Conservation (phyloP, 2,797 vertebrate genomes). For the Prunella strophiata region DNA sequence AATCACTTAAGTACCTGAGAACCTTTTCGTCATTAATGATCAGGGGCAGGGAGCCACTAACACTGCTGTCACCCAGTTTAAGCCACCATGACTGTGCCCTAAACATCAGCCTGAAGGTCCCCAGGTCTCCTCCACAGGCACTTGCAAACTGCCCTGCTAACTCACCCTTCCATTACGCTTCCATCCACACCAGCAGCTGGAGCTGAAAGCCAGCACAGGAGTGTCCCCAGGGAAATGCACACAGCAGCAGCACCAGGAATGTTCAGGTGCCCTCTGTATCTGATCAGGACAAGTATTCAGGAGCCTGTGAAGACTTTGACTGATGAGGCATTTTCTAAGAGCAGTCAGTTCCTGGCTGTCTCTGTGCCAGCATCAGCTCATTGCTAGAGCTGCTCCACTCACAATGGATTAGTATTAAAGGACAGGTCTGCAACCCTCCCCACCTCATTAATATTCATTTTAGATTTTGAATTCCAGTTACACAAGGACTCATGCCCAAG, state of each 20-base stretch:
- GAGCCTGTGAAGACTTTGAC: background rate
- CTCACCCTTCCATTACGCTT: constrained; percentile 69
- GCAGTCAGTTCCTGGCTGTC: background rate
- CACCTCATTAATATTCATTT: constrained; percentile 61
- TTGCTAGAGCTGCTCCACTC: constrained; percentile 47
- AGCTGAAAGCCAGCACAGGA: constrained; percentile 46
- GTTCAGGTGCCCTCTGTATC: background rate
- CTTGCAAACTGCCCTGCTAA: background rate
- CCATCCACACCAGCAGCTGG: constrained; percentile 53
- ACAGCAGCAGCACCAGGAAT: background rate
- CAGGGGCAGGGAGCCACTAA: background rate
- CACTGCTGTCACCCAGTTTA: background rate
- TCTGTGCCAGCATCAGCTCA: constrained; percentile 14
- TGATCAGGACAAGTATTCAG: background rate
- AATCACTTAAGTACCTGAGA: background rate
- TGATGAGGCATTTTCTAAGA: constrained; percentile 5
- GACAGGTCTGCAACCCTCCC: constrained; percentile 36
- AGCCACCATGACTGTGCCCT: background rate
- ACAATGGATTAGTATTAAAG: constrained; percentile 69
- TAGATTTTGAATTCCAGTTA: background rate
- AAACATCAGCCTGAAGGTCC: background rate
- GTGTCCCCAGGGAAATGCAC: background rate
- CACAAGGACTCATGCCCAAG: background rate
- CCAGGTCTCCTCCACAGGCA: background rate
- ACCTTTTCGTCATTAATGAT: background rate